Base-by-base conservation (phyloP, 2,113 vertebrate genomes). In the Rafetus swinhoei region DNA sequence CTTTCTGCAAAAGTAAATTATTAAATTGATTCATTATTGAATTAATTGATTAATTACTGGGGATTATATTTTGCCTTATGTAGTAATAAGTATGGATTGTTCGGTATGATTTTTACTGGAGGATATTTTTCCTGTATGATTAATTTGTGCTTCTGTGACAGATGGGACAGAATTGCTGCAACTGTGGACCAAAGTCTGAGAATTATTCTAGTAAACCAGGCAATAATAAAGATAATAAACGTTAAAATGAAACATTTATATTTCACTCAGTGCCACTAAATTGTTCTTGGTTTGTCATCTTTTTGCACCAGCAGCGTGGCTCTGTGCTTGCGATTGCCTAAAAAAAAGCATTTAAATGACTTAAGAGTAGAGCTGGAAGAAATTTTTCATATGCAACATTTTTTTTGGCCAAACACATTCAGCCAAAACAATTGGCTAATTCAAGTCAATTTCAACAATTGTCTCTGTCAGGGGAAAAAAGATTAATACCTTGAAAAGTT, bases 171-270 rank as follows among this genome's bases (percentile, higher is more conserved):
- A 89, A 60, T 84, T 93, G 55, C 77, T 76, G 60, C 54, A 86
- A 88, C 87, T 3, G 3, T 14, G 89, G 91, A 83, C 82, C 94
- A 96, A 89, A 92, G 55, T 89, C 59, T 65, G 57, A 93, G 83
- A 94, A 93, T 90, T 89, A 93, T 79, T 92, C 85, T 74, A 81
- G 50, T 74, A 69, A 32, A 22, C 15, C 59, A 96, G 81, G 88
- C 79, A 95, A 93, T 59, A 95, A 89, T 89, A 92, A 93, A 60
- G 50, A 93, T 88, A 85, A 89, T 25, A 89, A 94, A 87, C 39
- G 56, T 59, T 45, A 94, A 94, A 93, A 93, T 55, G 81, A 95
- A 93, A 96, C 93, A 85, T 93, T 95, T 88, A 92, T 74, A 86
- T 89, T 84, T 84, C 87, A 89, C 25, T 94, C 85, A 94, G 90